Conservation (phyloP, 2,113 vertebrate species). For the Calypte anna region DNA sequence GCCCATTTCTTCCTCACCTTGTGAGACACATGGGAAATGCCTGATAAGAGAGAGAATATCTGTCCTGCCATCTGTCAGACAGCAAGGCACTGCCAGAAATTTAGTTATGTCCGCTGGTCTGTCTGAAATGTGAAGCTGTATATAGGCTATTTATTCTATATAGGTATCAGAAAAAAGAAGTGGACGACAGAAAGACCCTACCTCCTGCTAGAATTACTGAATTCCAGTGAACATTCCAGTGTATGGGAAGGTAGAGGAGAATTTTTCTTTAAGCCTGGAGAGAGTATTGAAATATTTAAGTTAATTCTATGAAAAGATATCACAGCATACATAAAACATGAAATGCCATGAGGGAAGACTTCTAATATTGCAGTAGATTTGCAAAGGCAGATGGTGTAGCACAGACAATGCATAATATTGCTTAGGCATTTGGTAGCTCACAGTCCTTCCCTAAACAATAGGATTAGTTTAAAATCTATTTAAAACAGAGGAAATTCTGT, state of each 20-base stretch:
- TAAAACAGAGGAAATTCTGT: slow-evolving; percentile 33
- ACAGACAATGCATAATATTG: neutral
- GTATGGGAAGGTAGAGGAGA: neutral
- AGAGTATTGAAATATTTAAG: slow-evolving; percentile 57
- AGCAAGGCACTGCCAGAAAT: neutral
- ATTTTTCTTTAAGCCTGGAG: slow-evolving; percentile 16
- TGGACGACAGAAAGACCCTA: neutral
- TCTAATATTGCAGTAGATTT: slow-evolving; percentile 15
- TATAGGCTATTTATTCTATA: neutral
- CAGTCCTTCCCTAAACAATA: slow-evolving; percentile 22
- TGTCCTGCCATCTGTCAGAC: slow-evolving; percentile 17
- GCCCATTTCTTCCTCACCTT: neutral
- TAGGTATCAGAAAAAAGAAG: neutral
- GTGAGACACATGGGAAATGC: neutral
- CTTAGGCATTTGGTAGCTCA: slow-evolving; percentile 10
- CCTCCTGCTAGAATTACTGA: neutral
- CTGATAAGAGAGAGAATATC: neutral
- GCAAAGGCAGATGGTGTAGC: slow-evolving; percentile 19
- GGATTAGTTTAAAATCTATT: slow-evolving; percentile 5
- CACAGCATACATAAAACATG: slow-evolving; percentile 47
- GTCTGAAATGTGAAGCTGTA: neutral
- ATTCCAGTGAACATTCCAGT: neutral
- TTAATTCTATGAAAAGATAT: slow-evolving; percentile 22
- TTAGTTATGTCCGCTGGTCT: neutral
- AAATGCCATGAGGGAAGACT: neutral